Percentiles rank a stretch among this genome's conserved stretches.
phyloP scores from a whole-genome alignment of 2,888 invertebrate species.

The Heteropelma amictum region DNA sequence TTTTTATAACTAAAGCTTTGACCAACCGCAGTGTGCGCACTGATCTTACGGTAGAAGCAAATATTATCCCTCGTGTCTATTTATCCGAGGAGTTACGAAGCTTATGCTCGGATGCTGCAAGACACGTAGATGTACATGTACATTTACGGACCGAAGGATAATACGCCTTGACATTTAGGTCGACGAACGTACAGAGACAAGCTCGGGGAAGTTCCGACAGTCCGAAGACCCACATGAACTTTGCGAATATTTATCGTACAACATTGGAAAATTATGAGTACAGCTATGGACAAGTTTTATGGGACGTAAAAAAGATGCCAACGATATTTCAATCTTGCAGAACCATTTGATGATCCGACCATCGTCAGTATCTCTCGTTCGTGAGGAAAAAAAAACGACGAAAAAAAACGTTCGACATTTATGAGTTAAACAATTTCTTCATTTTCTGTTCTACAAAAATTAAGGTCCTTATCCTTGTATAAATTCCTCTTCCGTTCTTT shows the following conservation, averaged over 20 bases:
- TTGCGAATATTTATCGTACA: not conserved
- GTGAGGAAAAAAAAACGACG: too few relatives aligned
- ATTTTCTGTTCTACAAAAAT: too few relatives aligned
- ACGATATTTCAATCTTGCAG: too few relatives aligned
- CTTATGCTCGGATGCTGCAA: not conserved
- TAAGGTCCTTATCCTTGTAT: too few relatives aligned
- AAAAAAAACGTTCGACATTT: too few relatives aligned
- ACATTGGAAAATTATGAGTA: too few relatives aligned
- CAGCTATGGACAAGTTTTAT: too few relatives aligned
- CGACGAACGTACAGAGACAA: slow-evolving; percentile 5
- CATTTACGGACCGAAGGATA: not conserved
- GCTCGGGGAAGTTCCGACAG: not conserved
- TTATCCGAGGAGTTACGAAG: slow-evolving; percentile 9
- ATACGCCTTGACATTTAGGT: slow-evolving; percentile 11
- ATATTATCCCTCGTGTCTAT: slow-evolving; percentile 29
- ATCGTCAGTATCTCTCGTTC: too few relatives aligned
- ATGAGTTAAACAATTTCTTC: too few relatives aligned
- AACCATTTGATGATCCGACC: too few relatives aligned
- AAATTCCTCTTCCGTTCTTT: too few relatives aligned
- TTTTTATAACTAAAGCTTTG: not conserved
- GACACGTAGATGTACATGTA: not conserved
- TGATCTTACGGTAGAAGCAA: slow-evolving; percentile 5
- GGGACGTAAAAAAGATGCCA: too few relatives aligned
- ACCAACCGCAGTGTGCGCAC: not conserved
- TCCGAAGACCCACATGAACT: not conserved